Percentiles rank a stretch among this genome's conserved stretches.
phyloP scores from a whole-genome alignment of 2,888 invertebrate species.

The Cordilura impudica region DNA sequence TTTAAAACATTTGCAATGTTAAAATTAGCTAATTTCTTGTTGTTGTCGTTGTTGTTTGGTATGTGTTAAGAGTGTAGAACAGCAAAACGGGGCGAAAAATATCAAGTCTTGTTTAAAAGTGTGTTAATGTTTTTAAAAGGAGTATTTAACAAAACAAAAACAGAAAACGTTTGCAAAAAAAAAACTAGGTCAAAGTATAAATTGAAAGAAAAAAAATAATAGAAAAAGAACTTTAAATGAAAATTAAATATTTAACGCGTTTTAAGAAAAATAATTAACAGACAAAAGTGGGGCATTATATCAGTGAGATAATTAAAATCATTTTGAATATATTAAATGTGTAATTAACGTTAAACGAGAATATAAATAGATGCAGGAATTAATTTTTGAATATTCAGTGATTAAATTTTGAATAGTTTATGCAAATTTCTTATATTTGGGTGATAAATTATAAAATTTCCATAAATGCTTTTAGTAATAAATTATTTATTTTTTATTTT shows the following conservation, averaged over 20 bases:
- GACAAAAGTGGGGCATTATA: neutral
- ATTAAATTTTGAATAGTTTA: no score
- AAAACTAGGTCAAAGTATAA: constrained; percentile 39
- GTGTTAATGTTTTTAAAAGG: constrained; percentile 32
- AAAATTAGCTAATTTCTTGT: constrained; percentile 39
- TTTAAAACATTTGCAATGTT: constrained; percentile 18
- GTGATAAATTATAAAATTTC: no score
- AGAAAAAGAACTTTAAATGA: neutral
- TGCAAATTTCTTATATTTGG: no score
- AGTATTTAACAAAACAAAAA: neutral
- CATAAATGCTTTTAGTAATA: no score
- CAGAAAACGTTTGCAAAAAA: neutral
- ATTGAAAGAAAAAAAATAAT: constrained; percentile 13
- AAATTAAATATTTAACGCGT: constrained; percentile 31
- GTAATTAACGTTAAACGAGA: neutral
- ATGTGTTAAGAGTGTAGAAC: neutral
- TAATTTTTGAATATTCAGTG: no score
- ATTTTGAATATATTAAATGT: neutral
- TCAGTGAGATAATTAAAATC: neutral
- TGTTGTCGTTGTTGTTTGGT: no score
- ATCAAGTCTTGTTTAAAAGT: neutral
- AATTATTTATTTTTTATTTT: no score
- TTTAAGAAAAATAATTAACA: constrained; percentile 16
- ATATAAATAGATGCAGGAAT: no score
- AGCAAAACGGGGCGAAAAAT: neutral